phyloP scores from a whole-genome alignment of 2,888 invertebrate genomes.

The Adelognathus sp. region DNA sequence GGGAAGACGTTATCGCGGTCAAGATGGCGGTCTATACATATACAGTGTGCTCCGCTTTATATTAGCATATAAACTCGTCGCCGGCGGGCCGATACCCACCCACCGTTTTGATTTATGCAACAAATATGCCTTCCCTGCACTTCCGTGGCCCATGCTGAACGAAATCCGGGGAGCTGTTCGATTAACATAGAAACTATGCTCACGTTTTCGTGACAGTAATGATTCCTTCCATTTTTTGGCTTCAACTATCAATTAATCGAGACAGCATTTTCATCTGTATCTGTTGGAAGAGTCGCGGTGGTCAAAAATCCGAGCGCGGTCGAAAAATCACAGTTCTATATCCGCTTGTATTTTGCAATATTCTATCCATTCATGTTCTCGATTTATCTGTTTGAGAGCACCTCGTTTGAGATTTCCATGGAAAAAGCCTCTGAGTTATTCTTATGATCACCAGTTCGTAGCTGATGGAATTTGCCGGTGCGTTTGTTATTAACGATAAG shows the following conservation, averaged over 20 bases:
- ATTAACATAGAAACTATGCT: neutral
- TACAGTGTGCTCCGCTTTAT: conserved; percentile 76
- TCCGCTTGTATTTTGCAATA: no score
- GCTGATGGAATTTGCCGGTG: conserved; percentile 44
- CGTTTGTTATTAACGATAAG: conserved; percentile 71
- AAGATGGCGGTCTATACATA: conserved; percentile 72
- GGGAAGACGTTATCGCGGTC: conserved; percentile 72
- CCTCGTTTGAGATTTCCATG: neutral
- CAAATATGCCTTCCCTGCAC: conserved; percentile 78
- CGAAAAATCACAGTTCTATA: no score
- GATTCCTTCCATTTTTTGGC: neutral
- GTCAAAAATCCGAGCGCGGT: no score
- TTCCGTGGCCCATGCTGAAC: conserved; percentile 53
- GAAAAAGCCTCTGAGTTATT: neutral
- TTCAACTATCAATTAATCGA: neutral
- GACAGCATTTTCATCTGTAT: no score
- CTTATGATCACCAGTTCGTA: neutral
- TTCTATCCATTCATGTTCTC: no score
- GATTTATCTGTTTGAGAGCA: no score
- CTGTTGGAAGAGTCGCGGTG: no score
- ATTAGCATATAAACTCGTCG: conserved; percentile 79
- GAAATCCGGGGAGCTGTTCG: conserved; percentile 24
- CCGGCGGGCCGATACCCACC: conserved; percentile 71
- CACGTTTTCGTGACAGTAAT: neutral
- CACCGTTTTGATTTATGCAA: conserved; percentile 79